These are phyloP conservation scores for Hirtodrosophila cameraria DNA, from an alignment of 2,888 invertebrate species.

Conservation along the genomic window DNA sequence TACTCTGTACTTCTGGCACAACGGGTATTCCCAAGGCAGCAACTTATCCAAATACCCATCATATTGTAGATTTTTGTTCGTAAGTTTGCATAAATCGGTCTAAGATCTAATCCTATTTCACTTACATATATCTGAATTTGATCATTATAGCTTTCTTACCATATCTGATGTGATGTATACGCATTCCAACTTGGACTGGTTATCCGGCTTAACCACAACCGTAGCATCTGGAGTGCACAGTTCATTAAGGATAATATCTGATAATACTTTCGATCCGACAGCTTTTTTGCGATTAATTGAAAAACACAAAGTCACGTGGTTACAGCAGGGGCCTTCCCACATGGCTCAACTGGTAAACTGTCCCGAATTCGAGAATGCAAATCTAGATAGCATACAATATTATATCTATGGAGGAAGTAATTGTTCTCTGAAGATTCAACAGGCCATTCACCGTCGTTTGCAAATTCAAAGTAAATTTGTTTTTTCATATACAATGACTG, in stretches of 20 bases:
- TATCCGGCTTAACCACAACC: not conserved
- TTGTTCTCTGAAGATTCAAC: not conserved
- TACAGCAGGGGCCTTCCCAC: not conserved
- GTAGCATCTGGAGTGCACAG: slow-evolving; percentile 1
- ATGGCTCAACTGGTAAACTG: slow-evolving; percentile 6
- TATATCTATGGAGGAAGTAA: not conserved
- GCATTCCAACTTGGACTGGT: not conserved
- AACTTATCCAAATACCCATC: slow-evolving; percentile 21
- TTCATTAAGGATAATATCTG: not conserved
- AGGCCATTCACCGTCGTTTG: not conserved
- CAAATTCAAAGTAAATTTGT: not conserved
- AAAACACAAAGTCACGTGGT: slow-evolving; percentile 4
- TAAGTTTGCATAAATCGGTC: not conserved
- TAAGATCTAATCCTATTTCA: too few species aligned
- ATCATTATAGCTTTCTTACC: not conserved
- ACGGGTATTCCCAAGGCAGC: slow-evolving; percentile 69
- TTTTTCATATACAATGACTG: slow-evolving; percentile 1
- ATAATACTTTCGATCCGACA: not conserved
- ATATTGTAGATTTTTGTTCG: not conserved
- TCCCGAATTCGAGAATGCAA: not conserved
- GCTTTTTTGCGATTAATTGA: not conserved
- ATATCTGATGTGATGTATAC: not conserved
- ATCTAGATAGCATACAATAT: not conserved
- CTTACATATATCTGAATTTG: too few species aligned
- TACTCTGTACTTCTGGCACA: slow-evolving; percentile 73